Percentiles rank a stretch among this genome's conserved stretches.
These are phyloP conservation scores for Pantala flavescens DNA, from an alignment of 1,140 invertebrate species.

Conservation along the genomic window DNA sequence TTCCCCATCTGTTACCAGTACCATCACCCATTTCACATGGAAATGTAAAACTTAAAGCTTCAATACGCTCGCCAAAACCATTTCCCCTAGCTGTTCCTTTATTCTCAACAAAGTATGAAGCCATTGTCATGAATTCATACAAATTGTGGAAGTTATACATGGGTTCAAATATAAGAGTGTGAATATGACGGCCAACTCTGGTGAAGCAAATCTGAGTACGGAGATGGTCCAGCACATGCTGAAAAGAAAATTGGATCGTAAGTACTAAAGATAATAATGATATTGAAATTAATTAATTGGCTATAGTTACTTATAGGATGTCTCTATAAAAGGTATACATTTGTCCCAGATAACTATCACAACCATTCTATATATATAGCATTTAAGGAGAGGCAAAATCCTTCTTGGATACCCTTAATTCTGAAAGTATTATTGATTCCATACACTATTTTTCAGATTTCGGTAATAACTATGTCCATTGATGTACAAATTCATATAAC, in stretches of 20 bases:
- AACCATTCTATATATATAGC: too few species aligned
- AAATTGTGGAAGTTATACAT: constrained; percentile 73
- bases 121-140: constrained; percentile 73
- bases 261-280: background rate
- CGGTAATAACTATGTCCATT: too few species aligned
- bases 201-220: constrained; percentile 60
- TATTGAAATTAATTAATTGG: background rate
- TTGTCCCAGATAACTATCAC: too few species aligned
- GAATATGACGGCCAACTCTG: constrained; percentile 55
- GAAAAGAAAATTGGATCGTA: constrained; percentile 22
- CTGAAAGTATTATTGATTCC: too few species aligned
- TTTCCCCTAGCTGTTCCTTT: constrained; percentile 22
- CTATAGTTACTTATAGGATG: too few species aligned
- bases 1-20: constrained; percentile 46
- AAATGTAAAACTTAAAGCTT: constrained; percentile 62
- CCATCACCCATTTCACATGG: constrained; percentile 57
- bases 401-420: too few species aligned
- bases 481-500: too few species aligned
- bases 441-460: too few species aligned
- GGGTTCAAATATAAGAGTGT: constrained; percentile 56
- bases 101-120: constrained; percentile 57
- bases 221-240: constrained; percentile 64
- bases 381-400: too few species aligned
- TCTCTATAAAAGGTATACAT: too few species aligned
- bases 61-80: constrained; percentile 46